Conservation (phyloP, 2,888 invertebrate species). For the Schrankia costaestrigalis region DNA sequence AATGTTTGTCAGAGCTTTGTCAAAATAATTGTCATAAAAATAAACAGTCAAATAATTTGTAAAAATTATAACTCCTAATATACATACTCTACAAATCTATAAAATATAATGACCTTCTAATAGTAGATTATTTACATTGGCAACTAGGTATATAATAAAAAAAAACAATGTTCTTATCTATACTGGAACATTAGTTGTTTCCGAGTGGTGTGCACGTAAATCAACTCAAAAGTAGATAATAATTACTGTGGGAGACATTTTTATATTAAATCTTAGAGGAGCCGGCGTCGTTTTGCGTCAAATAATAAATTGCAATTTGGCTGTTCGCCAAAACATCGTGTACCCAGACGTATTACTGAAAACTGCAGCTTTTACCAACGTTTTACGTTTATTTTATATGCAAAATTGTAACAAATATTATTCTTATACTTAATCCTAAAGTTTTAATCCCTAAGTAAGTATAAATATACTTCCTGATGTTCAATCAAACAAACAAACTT, state of each 20-base stretch:
- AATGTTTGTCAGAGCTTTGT: too few relatives aligned
- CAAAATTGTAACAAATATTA: too few relatives aligned
- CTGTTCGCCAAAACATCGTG: conserved; percentile 43
- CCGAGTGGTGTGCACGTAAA: conserved; percentile 29
- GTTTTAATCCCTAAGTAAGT: too few relatives aligned
- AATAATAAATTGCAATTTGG: conserved; percentile 59
- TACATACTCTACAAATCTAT: too few relatives aligned
- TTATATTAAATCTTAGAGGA: conserved; percentile 37
- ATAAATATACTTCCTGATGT: too few relatives aligned
- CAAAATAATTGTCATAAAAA: too few relatives aligned
- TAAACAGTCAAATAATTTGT: too few relatives aligned
- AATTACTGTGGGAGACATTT: conserved; percentile 38
- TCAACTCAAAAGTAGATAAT: conserved; percentile 34
- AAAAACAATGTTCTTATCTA: conserved; percentile 16
- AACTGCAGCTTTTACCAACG: conserved; percentile 9
- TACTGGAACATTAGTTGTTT: conserved; percentile 13
- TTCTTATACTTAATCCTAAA: too few relatives aligned
- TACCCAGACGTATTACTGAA: conserved; percentile 17
- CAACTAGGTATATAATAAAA: conserved; percentile 7
- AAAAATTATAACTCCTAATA: too few relatives aligned
- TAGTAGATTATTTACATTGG: not conserved
- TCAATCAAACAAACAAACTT: too few relatives aligned
- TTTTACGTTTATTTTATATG: too few relatives aligned
- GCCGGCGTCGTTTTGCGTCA: conserved; percentile 47
- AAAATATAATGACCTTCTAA: conserved; percentile 15